Evolutionary conservation across 2,113 vertebrate species (phyloP).

Genomic region (Tyrannus savana): DNA sequence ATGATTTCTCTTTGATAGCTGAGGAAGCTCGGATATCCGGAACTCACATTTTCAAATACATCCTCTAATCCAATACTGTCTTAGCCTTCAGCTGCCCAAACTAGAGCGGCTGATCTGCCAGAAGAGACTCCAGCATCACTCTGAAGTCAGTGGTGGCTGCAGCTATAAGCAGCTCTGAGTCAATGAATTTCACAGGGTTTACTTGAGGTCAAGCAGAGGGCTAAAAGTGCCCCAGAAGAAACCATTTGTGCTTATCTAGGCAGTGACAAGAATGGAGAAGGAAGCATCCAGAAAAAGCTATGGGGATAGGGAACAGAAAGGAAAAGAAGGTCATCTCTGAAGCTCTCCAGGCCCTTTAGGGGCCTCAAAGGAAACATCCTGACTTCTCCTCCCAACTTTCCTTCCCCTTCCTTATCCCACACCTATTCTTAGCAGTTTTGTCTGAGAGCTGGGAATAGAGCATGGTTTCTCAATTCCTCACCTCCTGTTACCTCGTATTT

Average conservation of each 20-base stretch:
- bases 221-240: background rate
- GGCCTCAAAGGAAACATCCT: slow-evolving; percentile 49
- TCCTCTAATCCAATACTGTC: background rate
- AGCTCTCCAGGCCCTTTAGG: slow-evolving; percentile 4
- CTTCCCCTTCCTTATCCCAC: slow-evolving; percentile 52
- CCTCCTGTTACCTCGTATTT: slow-evolving; percentile 21
- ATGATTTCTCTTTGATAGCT: background rate
- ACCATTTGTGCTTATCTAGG: background rate
- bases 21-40: background rate
- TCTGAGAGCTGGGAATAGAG: slow-evolving; percentile 3
- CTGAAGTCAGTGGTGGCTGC: background rate
- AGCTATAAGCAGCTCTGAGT: background rate
- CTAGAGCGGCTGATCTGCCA: background rate
- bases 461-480: background rate
- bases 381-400: slow-evolving; percentile 48
- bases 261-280: background rate
- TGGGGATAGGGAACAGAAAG: background rate
- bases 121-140: background rate
- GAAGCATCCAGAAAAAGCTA: background rate
- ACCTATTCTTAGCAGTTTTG: slow-evolving; percentile 59
- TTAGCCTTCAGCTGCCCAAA: background rate
- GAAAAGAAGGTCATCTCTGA: background rate
- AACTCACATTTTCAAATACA: background rate
- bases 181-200: background rate
- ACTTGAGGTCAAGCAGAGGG: background rate